Percentiles rank a stretch among this genome's conserved stretches.
Conservation (phyloP, 2,888 invertebrate genomes). For the Agrochola litura region DNA sequence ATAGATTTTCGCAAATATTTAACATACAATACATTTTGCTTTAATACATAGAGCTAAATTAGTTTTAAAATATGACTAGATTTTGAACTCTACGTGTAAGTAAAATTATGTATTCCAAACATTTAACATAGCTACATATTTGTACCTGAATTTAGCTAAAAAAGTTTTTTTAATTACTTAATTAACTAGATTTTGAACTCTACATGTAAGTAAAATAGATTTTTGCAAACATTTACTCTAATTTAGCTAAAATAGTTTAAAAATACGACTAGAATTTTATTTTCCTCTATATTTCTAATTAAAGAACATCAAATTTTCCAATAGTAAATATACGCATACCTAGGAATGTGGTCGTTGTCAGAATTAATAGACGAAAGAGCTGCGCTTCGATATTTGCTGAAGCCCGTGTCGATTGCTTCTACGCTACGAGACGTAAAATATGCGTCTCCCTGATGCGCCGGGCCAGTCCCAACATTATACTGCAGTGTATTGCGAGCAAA, state of each 20-base stretch:
- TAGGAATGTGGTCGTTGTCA: not conserved
- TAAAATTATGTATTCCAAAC: conserved; percentile 5
- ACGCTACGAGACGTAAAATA: not conserved
- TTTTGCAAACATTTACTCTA: not conserved
- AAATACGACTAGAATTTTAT: conserved; percentile 7
- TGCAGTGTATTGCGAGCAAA: not conserved
- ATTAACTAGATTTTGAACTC: conserved; percentile 3
- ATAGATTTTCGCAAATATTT: conserved; percentile 11
- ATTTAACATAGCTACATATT: not conserved
- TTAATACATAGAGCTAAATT: not conserved
- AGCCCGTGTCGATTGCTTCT: not conserved
- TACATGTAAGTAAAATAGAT: conserved; percentile 17
- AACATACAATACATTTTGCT: not conserved
- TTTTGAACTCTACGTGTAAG: not conserved
- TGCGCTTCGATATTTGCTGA: not conserved
- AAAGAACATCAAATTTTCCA: not conserved
- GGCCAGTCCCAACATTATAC: not conserved
- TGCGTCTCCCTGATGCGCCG: not conserved
- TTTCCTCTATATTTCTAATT: not conserved
- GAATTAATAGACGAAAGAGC: not conserved
- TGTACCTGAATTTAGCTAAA: not conserved
- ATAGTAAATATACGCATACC: not conserved
- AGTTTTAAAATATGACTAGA: conserved; percentile 1
- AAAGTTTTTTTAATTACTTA: not conserved
- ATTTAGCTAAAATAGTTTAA: not conserved